A percentile compares a stretch with the other conserved stretches of the same genome.
Evolutionary conservation across 2,888 invertebrate genomes (phyloP).

Genomic region (Melieria omissa): DNA sequence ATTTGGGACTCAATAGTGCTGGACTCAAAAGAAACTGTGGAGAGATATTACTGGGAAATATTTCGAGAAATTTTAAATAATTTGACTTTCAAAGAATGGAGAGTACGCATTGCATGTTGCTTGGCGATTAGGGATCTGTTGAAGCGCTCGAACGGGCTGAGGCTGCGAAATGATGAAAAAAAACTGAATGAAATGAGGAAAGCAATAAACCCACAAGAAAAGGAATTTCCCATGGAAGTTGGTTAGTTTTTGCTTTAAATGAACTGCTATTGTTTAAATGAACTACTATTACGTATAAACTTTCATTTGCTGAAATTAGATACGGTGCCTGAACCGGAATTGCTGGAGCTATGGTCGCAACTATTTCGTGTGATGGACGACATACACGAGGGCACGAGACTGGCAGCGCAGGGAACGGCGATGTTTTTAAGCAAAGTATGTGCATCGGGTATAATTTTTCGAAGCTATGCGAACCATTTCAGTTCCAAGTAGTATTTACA

Average conservation of each 20-base stretch:
- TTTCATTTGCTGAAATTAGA: constrained; percentile 39
- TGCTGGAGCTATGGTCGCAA: constrained; percentile 74
- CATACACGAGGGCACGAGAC: constrained; percentile 87
- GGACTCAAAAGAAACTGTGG: constrained; percentile 84
- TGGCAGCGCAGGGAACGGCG: constrained; percentile 79
- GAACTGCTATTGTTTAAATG: background rate
- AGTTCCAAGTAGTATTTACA: no score
- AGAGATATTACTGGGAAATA: constrained; percentile 66
- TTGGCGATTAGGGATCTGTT: constrained; percentile 87
- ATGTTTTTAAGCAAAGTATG: constrained; percentile 78
- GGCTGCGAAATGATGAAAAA: constrained; percentile 59
- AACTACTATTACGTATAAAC: background rate
- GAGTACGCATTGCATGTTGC: constrained; percentile 92
- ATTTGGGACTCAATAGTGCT: constrained; percentile 93
- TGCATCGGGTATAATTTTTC: constrained; percentile 1
- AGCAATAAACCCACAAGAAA: constrained; percentile 33
- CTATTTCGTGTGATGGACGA: constrained; percentile 94
- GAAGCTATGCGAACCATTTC: no score
- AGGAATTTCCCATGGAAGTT: constrained; percentile 49
- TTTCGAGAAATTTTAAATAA: constrained; percentile 82
- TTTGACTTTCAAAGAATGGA: constrained; percentile 86
- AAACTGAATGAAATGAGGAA: constrained; percentile 27
- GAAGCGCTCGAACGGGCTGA: constrained; percentile 69
- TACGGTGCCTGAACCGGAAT: constrained; percentile 64
- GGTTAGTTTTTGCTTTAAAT: constrained; percentile 43